Evolutionary conservation across 2,888 invertebrate species (phyloP).

Genomic region (Drosophila mercatorum): DNA sequence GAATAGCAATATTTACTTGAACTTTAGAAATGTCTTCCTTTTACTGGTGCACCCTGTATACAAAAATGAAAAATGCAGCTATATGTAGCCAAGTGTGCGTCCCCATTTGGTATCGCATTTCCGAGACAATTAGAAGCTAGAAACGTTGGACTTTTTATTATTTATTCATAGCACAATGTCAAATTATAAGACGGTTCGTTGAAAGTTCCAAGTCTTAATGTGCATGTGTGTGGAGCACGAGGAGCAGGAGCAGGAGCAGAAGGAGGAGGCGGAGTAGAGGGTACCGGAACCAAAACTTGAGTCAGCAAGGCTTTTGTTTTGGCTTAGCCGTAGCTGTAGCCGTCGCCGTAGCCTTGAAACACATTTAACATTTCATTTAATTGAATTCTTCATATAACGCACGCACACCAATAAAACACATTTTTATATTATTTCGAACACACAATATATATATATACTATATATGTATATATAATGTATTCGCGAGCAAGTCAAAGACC

Average conservation of each 20-base stretch:
- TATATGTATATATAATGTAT: conserved; percentile 14
- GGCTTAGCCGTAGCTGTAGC: conserved; percentile 29
- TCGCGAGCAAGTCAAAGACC: conserved; percentile 36
- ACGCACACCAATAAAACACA: conserved; percentile 42
- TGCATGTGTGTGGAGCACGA: conserved; percentile 19
- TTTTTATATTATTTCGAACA: conserved; percentile 26
- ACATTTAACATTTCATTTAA: conserved; percentile 61
- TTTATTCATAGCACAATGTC: conserved; percentile 38
- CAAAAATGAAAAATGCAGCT: neutral
- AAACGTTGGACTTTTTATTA: conserved; percentile 30
- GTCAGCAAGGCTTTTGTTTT: conserved; percentile 58
- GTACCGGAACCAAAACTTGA: conserved; percentile 32
- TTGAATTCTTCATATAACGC: conserved; percentile 34
- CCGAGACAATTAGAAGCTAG: conserved; percentile 27
- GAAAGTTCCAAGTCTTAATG: conserved; percentile 27
- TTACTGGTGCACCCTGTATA: conserved; percentile 15
- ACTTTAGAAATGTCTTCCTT: neutral
- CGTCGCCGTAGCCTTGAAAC: conserved; percentile 64
- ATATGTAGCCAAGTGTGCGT: neutral
- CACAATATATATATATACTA: conserved; percentile 6
- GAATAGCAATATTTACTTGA: neutral
- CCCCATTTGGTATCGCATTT: conserved; percentile 23
- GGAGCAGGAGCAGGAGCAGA: neutral
- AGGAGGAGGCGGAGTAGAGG: conserved; percentile 2
- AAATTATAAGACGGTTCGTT: conserved; percentile 25